A percentile compares a stretch with the other conserved stretches of the same genome.
Conservation (phyloP, 2,797 vertebrate species). For the Phoeniculus purpureus region DNA sequence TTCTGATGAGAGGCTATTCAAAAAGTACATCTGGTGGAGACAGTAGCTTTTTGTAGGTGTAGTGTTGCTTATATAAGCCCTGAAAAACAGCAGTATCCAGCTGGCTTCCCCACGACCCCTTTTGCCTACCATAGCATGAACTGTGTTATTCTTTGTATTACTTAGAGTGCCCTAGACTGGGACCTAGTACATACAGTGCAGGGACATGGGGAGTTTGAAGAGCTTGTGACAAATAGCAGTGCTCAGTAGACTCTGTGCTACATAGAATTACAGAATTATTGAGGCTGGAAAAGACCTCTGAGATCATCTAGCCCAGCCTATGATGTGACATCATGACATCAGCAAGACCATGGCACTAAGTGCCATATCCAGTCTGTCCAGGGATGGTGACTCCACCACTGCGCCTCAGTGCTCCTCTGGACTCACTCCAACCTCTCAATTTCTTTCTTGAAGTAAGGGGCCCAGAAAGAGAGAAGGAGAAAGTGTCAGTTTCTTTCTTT, state of each 20-base stretch:
- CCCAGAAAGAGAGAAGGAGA: too few relatives aligned
- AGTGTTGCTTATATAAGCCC: neutral
- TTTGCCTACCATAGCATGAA: neutral
- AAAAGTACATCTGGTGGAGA: fast-evolving
- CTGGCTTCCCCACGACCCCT: neutral
- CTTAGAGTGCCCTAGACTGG: neutral
- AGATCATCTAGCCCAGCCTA: too few relatives aligned
- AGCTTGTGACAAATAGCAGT: neutral
- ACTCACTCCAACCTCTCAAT: too few relatives aligned
- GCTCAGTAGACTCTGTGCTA: neutral
- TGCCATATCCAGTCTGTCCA: too few relatives aligned
- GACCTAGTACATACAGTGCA: fast-evolving
- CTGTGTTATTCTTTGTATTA: neutral
- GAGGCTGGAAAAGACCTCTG: too few relatives aligned
- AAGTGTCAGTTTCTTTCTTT: neutral
- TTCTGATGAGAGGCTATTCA: neutral
- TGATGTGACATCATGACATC: too few relatives aligned
- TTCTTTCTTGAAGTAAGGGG: too few relatives aligned
- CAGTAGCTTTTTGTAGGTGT: neutral
- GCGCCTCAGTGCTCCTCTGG: too few relatives aligned
- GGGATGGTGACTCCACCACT: too few relatives aligned
- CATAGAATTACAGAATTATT: too few relatives aligned
- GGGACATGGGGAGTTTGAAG: neutral
- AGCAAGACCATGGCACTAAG: too few relatives aligned
- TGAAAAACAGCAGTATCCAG: neutral